Percentiles rank a stretch among this genome's conserved stretches.
These are phyloP conservation scores for Neotoxoptera formosana DNA, from an alignment of 1,140 invertebrate genomes.

Conservation along the genomic window DNA sequence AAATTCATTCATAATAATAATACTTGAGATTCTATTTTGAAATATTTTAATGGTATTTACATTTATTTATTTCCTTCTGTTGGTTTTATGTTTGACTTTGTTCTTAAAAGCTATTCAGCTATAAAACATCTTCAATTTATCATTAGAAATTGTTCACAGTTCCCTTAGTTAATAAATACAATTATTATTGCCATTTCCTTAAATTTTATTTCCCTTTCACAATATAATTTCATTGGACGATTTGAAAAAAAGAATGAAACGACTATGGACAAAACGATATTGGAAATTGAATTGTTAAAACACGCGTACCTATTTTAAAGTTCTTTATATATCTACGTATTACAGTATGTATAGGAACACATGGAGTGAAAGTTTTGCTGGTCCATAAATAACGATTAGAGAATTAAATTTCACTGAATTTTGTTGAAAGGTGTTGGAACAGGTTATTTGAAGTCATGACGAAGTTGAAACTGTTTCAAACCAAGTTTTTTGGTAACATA, in stretches of 20 bases:
- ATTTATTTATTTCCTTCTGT: background rate
- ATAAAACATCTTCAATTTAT: background rate
- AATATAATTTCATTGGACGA: background rate
- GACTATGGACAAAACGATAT: background rate
- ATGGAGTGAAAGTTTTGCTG: background rate
- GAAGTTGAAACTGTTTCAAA: background rate
- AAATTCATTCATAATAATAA: background rate
- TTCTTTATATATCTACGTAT: background rate
- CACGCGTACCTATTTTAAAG: background rate
- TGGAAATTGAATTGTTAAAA: background rate
- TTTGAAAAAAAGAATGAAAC: background rate
- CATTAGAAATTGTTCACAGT: background rate
- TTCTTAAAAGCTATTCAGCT: background rate
- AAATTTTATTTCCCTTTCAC: background rate
- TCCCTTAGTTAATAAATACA: background rate
- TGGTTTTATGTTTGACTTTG: background rate
- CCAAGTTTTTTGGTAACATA: constrained; percentile 9
- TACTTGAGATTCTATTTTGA: background rate
- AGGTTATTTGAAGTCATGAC: background rate
- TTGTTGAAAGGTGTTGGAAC: background rate
- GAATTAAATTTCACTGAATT: background rate
- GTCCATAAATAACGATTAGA: constrained; percentile 1
- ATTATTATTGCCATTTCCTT: background rate
- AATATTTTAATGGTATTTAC: background rate
- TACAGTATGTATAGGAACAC: background rate